Evolutionary conservation across 2,113 vertebrate genomes (phyloP).

Genomic region (Anoplopoma fimbria): DNA sequence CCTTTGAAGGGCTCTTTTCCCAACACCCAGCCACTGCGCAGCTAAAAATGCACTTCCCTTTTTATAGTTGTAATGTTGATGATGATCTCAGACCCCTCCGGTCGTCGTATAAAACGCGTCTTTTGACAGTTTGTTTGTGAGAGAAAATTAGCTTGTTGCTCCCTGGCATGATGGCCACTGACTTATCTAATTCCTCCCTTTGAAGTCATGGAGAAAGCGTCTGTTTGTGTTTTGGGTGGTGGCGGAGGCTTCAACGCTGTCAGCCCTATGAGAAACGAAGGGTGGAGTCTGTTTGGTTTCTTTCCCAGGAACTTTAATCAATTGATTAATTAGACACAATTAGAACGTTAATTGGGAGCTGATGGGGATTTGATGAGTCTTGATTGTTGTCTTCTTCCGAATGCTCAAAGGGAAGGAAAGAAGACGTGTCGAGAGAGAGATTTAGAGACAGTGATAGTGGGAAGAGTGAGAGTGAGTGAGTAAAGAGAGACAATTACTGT

Average conservation of each 20-base stretch:
- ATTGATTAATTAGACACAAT: conserved; percentile 72
- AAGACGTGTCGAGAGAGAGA: conserved; percentile 16
- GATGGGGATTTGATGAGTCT: conserved; percentile 55
- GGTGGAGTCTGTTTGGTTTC: conserved; percentile 44
- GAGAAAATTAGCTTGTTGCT: conserved; percentile 58
- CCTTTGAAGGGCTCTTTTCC: conserved; percentile 64
- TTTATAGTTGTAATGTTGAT: conserved; percentile 50
- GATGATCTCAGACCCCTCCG: conserved; percentile 53
- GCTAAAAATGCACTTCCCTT: conserved; percentile 43
- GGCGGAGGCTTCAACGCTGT: neutral
- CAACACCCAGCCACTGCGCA: conserved; percentile 29
- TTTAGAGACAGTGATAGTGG: neutral
- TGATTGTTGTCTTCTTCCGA: conserved; percentile 37
- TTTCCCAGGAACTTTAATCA: conserved; percentile 54
- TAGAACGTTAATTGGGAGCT: conserved; percentile 58
- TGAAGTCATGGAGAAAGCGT: conserved; percentile 53
- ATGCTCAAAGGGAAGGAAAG: neutral
- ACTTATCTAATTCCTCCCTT: conserved; percentile 51
- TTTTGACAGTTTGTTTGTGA: conserved; percentile 70
- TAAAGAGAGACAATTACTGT: conserved; percentile 38
- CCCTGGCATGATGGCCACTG: conserved; percentile 28
- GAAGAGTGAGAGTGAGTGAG: neutral
- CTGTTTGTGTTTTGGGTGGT: conserved; percentile 36
- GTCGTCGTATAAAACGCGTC: conserved; percentile 22
- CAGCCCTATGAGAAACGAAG: conserved; percentile 25